phyloP scores from a whole-genome alignment of 2,113 vertebrate genomes.

The Pterocles orientalis region DNA sequence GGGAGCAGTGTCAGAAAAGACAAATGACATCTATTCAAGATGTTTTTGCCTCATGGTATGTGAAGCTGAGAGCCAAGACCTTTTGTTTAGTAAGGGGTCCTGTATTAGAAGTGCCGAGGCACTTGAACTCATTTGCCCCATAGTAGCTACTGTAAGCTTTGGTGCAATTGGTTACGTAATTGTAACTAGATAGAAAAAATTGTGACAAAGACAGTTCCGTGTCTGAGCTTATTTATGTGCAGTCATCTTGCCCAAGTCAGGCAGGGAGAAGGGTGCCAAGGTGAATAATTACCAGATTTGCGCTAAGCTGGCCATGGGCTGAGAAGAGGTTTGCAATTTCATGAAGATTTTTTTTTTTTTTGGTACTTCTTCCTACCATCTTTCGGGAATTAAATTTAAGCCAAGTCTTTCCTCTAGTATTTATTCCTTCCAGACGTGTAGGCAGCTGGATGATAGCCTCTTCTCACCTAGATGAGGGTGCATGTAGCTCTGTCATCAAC shows the following conservation, averaged over 20 bases:
- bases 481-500: conserved; percentile 35
- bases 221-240: background rate
- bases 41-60: background rate
- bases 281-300: background rate
- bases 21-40: background rate
- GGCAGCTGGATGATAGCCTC: conserved; percentile 49
- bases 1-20: background rate
- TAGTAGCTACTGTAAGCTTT: background rate
- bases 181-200: background rate
- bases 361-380: background rate
- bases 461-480: conserved; percentile 34
- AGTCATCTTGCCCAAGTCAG: background rate
- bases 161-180: background rate
- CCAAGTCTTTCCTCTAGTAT: background rate
- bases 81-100: background rate
- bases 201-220: background rate
- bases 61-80: background rate
- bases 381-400: conserved; percentile 12
- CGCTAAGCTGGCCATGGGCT: background rate
- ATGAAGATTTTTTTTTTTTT: background rate
- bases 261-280: background rate
- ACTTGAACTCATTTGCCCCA: background rate
- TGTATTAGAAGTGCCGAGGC: background rate
- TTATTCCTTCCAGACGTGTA: conserved; percentile 43
- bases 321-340: background rate